A percentile compares a stretch with the other conserved stretches of the same genome.
These are phyloP conservation scores for Crocuta crocuta DNA, from an alignment of 2,113 vertebrate genomes.

Conservation along the genomic window DNA sequence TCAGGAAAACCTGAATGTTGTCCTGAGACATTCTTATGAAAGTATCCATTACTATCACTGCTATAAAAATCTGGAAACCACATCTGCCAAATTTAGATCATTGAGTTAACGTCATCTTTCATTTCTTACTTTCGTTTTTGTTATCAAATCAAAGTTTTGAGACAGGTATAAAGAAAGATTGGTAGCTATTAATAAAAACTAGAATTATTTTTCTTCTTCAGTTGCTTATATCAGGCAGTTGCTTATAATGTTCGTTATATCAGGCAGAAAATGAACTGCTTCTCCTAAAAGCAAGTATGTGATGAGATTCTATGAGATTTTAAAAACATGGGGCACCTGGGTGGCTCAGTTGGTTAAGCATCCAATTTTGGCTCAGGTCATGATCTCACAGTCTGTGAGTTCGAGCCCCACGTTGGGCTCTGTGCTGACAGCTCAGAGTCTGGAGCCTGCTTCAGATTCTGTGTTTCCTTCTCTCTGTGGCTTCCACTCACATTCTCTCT, in stretches of 20 bases:
- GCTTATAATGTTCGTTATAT: not conserved
- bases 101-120: slow-evolving; percentile 22
- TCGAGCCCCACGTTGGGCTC: too few species aligned
- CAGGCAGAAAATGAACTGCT: slow-evolving; percentile 19
- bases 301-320: not conserved
- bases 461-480: too few species aligned
- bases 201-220: not conserved
- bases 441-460: too few species aligned
- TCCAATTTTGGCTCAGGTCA: too few species aligned
- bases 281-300: not conserved
- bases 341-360: too few species aligned
- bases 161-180: not conserved
- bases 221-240: not conserved
- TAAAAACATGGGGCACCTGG: not conserved
- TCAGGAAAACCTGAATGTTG: not conserved
- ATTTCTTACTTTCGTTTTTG: slow-evolving; percentile 46
- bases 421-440: too few species aligned
- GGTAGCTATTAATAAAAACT: slow-evolving; percentile 9
- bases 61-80: not conserved
- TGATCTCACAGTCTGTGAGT: too few species aligned
- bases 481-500: too few species aligned
- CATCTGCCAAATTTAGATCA: not conserved
- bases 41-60: not conserved
- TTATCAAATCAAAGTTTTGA: not conserved
- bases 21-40: not conserved